Evolutionary conservation across 2,888 invertebrate genomes (phyloP).

Genomic region (Boloria selene): DNA sequence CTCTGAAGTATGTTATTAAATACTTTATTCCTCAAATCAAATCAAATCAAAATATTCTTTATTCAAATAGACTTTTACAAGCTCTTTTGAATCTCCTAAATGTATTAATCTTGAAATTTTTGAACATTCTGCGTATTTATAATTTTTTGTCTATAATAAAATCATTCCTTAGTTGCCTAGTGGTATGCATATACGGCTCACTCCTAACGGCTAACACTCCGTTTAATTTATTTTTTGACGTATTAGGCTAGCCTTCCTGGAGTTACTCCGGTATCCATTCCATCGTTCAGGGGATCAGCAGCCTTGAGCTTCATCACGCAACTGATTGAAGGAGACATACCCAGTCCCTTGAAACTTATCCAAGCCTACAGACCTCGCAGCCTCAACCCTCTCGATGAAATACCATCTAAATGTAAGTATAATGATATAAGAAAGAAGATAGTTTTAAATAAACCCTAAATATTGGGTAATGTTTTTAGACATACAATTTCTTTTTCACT

Average conservation of each 20-base stretch:
- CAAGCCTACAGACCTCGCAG: constrained; percentile 81
- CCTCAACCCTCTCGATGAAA: constrained; percentile 78
- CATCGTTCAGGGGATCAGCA: constrained; percentile 81
- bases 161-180: background rate
- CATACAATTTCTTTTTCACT: too few species aligned
- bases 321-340: constrained; percentile 82
- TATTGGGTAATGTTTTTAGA: too few species aligned
- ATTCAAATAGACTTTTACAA: too few species aligned
- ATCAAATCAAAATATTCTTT: too few species aligned
- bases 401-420: constrained; percentile 85
- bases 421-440: too few species aligned
- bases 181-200: background rate
- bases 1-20: constrained; percentile 53
- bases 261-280: constrained; percentile 59
- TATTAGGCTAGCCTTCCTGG: constrained; percentile 41
- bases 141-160: too few species aligned
- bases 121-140: too few species aligned
- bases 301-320: constrained; percentile 84
- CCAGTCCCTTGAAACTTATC: constrained; percentile 78
- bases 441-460: too few species aligned
- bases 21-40: too few species aligned
- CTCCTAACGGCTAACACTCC: background rate
- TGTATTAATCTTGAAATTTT: too few species aligned
- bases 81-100: too few species aligned
- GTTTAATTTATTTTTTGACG: background rate